phyloP scores from a whole-genome alignment of 2,113 vertebrate species.

The Stigmatopora nigra region DNA sequence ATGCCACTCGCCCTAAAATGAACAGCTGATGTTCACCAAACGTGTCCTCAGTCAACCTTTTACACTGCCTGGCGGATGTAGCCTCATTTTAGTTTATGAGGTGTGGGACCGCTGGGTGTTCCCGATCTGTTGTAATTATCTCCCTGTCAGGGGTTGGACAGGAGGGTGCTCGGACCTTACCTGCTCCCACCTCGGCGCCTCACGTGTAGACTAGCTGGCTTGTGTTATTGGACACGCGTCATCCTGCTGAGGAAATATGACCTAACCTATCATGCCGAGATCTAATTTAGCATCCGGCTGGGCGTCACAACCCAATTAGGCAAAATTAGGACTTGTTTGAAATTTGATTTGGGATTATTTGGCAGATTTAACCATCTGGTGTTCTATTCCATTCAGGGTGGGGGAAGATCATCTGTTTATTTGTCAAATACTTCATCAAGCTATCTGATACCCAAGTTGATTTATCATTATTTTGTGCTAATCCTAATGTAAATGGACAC shows the following conservation, averaged over 20 bases:
- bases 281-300: constrained; percentile 52
- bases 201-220: constrained; percentile 31
- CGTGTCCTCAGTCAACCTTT: constrained; percentile 50
- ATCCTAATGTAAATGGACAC: no score
- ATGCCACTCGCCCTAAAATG: neutral
- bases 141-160: constrained; percentile 56
- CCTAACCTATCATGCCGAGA: constrained; percentile 53
- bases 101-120: constrained; percentile 64
- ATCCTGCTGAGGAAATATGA: constrained; percentile 52
- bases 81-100: constrained; percentile 67
- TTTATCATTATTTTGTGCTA: neutral
- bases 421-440: neutral
- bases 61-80: constrained; percentile 49
- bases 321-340: constrained; percentile 40
- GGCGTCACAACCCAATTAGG: constrained; percentile 56
- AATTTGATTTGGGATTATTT: constrained; percentile 14
- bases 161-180: constrained; percentile 51
- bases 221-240: constrained; percentile 44
- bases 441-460: neutral
- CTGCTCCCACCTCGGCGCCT: constrained; percentile 35
- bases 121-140: constrained; percentile 63
- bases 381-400: constrained; percentile 5
- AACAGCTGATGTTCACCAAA: constrained; percentile 12
- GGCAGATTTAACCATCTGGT: constrained; percentile 8
- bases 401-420: constrained; percentile 1